These are phyloP conservation scores for Montipora foliosa DNA, from an alignment of 64 coral and sea anemone species.

Conservation along the genomic window DNA sequence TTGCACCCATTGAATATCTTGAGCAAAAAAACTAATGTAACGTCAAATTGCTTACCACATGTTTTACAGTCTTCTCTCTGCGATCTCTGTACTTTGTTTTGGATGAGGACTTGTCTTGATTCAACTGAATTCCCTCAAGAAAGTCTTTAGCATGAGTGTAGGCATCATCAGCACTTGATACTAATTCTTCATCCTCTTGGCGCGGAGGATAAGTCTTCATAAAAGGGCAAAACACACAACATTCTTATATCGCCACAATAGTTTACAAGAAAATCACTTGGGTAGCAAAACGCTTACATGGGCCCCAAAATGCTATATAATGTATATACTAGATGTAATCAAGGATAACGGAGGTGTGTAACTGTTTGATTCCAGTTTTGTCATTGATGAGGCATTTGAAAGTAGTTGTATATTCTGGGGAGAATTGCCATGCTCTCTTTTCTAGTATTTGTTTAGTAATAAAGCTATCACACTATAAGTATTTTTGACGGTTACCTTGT, in stretches of 20 bases:
- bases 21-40: not conserved
- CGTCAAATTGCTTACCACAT: constrained; percentile 54
- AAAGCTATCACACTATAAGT: no score
- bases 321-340: no score
- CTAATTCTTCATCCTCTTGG: constrained; percentile 66
- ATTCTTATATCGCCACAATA: not conserved
- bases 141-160: constrained; percentile 96
- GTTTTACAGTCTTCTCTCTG: constrained; percentile 71
- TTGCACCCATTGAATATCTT: not conserved
- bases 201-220: constrained; percentile 85
- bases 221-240: not conserved
- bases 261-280: no score
- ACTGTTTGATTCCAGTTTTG: no score
- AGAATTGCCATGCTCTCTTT: no score
- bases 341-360: no score
- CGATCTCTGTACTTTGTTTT: constrained; percentile 91
- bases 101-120: constrained; percentile 67
- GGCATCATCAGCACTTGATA: constrained; percentile 56
- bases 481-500: no score
- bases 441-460: no score
- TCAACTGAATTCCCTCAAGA: constrained; percentile 82
- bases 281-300: no score
- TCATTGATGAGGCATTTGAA: no score
- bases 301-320: no score
- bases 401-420: no score